Conservation (phyloP, 2,797 vertebrate genomes). For the Lates japonicus region DNA sequence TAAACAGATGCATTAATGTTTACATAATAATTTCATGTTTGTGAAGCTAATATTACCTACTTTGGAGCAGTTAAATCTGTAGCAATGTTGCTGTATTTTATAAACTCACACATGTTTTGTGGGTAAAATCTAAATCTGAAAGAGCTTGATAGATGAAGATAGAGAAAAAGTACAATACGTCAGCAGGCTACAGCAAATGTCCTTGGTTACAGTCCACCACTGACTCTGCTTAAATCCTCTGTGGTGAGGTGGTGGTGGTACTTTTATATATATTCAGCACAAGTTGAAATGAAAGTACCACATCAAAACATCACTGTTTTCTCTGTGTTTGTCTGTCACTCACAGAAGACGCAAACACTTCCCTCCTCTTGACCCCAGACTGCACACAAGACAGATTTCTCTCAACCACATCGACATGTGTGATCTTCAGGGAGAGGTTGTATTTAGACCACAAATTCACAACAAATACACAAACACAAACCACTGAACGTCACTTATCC, state of each 20-base stretch:
- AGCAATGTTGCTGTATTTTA: not conserved
- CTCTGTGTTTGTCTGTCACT: conserved; percentile 11
- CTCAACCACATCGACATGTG: conserved; percentile 42
- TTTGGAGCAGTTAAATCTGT: not conserved
- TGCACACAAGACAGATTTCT: conserved; percentile 31
- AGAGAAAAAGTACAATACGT: not conserved
- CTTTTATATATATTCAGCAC: not conserved
- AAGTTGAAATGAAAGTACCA: not conserved
- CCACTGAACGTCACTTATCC: conserved; percentile 48
- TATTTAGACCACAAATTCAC: conserved; percentile 59
- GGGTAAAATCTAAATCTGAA: not conserved
- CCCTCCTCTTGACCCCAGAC: conserved; percentile 46
- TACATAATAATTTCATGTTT: not conserved
- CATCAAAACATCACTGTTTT: not conserved
- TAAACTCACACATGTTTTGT: not conserved
- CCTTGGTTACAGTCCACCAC: not conserved
- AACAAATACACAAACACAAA: conserved; percentile 65
- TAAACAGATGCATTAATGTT: not conserved
- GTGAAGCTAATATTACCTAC: not conserved
- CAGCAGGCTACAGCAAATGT: too few relatives aligned
- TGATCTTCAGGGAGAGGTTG: conserved; percentile 44
- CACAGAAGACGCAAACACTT: conserved; percentile 16
- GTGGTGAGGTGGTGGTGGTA: not conserved
- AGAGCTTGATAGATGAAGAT: too few relatives aligned
- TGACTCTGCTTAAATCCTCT: not conserved